Percentiles rank a stretch among this genome's conserved stretches.
Conservation (phyloP, 2,888 invertebrate genomes). For the Drosophila crucigera region DNA sequence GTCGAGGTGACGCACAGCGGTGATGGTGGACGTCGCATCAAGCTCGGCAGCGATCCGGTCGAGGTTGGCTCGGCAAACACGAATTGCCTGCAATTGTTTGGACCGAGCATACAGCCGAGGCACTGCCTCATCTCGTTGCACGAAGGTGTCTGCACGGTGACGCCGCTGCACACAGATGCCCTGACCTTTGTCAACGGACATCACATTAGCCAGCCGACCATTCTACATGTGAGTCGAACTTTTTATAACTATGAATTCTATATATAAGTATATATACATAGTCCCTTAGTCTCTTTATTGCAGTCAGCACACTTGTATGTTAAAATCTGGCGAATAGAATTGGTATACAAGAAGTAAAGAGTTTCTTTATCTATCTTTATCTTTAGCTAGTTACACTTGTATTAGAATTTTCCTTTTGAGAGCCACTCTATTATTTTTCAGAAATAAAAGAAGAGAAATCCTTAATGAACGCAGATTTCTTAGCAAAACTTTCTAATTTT, state of each 20-base stretch:
- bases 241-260: neutral
- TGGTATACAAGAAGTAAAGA: neutral
- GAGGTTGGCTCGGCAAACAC: conserved; percentile 93
- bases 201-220: conserved; percentile 95
- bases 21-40: conserved; percentile 88
- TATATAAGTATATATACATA: neutral
- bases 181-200: conserved; percentile 98
- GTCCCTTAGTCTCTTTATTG: neutral
- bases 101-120: conserved; percentile 96
- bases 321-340: neutral
- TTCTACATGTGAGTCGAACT: conserved; percentile 89
- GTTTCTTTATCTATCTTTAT: neutral
- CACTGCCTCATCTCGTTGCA: conserved; percentile 98
- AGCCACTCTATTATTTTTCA: neutral
- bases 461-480: neutral
- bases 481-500: neutral
- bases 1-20: conserved; percentile 87
- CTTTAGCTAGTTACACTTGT: neutral
- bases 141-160: conserved; percentile 96
- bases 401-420: neutral
- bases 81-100: conserved; percentile 91
- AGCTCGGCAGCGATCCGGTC: conserved; percentile 88
- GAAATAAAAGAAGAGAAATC: neutral
- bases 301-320: neutral
- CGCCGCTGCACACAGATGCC: conserved; percentile 96